These are phyloP conservation scores for Bradypodion pumilum DNA, from an alignment of 2,797 vertebrate species.

Conservation along the genomic window DNA sequence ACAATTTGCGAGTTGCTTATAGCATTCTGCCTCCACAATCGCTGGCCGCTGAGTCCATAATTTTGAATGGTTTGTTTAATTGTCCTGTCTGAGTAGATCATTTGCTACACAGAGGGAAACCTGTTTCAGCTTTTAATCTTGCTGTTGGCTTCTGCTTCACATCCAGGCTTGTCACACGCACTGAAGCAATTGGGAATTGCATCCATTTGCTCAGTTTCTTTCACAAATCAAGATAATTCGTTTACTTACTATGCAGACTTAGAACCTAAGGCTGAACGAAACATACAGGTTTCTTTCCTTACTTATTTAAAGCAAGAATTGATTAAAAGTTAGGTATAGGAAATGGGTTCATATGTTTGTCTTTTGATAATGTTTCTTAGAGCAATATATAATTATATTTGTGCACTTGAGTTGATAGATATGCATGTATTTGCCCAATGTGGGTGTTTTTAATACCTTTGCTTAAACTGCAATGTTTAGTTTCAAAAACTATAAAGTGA, in stretches of 20 bases:
- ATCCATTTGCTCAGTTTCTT: slow-evolving; percentile 39
- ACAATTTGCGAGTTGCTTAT: slow-evolving; percentile 68
- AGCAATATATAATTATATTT: not conserved
- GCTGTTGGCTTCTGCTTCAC: slow-evolving; percentile 60
- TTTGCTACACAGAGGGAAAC: slow-evolving; percentile 65
- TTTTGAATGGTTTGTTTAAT: slow-evolving; percentile 66
- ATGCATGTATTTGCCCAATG: not conserved
- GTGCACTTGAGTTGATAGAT: too few relatives aligned
- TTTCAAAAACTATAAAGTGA: not conserved
- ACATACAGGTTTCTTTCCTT: slow-evolving; percentile 23
- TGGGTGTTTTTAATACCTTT: not conserved
- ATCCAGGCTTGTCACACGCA: slow-evolving; percentile 64
- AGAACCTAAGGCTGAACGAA: slow-evolving; percentile 42
- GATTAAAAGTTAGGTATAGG: slow-evolving; percentile 16
- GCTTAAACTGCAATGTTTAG: not conserved
- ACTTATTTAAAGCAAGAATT: slow-evolving; percentile 27
- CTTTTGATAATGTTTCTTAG: not conserved
- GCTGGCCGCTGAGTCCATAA: slow-evolving; percentile 63
- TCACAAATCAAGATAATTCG: slow-evolving; percentile 36
- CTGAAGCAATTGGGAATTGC: slow-evolving; percentile 53
- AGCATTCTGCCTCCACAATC: slow-evolving; percentile 39
- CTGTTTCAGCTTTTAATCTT: slow-evolving; percentile 67
- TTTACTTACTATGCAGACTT: slow-evolving; percentile 34
- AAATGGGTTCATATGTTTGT: not conserved
- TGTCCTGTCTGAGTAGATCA: slow-evolving; percentile 59